Base-by-base conservation (phyloP, 30 jellyfish, hydroid and myxozoan genomes). In the Cassiopea andromeda region DNA sequence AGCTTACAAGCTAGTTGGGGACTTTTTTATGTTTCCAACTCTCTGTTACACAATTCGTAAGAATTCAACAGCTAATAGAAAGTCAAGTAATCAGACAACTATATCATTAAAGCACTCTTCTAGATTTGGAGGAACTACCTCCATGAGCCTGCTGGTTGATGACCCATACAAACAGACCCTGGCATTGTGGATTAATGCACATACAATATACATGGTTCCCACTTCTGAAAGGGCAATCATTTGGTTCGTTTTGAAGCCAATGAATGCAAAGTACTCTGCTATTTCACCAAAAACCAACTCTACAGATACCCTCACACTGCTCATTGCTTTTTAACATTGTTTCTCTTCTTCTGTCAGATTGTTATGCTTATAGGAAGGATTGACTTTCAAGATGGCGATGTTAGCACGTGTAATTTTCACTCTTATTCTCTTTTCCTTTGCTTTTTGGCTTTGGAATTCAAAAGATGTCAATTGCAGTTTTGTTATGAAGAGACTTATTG, bases 271-370 rank as follows among this genome's bases (percentile, higher is more conserved):
- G 80, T 72, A 73, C 49, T 84, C 74, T 19, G 90, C 82, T 9
- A 64, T 81, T 38, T 87, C 94, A 48, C 90, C 94, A 87, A 87
- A 87, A 17, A 67, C 85, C 94, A 86, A 87, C 64, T 87, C 90
- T 1, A 87, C 90, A 5, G 94, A 87, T 7, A 87, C 90, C 59
- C 94, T 67, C 16, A 87, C 94, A 64, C 78, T 59, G 78, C 94
- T 87, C 85, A 77, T 87, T 45, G 94, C 90, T 76, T 66, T 43
- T 87, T 87, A 89, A 75, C 75, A 8, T 48, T 54, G 84, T 58
- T 87, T 66, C 83, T 78, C 85, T 43, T 45, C 89, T 19, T 76
- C 94, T 38, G 90, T 60, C 44, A 78, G 75, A 60, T 87, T 48
- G 90, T 67, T 87, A 70, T 87, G 83, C 60, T 78, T 82, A 69